Evolutionary conservation across 2,797 vertebrate genomes (phyloP).

Genomic region (Spheniscus humboldti): DNA sequence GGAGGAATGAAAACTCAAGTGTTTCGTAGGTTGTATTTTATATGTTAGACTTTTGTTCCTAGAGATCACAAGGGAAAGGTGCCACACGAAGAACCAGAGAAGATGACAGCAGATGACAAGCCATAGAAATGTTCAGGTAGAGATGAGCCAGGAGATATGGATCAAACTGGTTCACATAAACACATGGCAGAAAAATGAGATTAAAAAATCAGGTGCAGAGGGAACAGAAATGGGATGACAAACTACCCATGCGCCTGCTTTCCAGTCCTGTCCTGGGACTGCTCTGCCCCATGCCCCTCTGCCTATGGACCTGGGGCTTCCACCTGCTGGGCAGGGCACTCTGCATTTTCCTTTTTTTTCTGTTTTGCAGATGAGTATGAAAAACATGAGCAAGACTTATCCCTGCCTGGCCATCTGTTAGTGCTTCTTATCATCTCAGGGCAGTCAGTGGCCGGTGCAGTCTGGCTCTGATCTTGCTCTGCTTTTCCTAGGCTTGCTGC

Average conservation of each 20-base stretch:
- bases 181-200: background rate
- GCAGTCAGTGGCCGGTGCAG: rapidly evolving
- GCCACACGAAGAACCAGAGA: background rate
- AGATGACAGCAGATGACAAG: background rate
- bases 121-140: background rate
- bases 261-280: background rate
- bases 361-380: background rate
- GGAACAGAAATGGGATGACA: background rate
- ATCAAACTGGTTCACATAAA: no score
- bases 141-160: background rate
- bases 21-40: background rate
- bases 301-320: background rate
- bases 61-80: background rate
- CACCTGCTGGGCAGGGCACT: no score
- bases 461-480: background rate
- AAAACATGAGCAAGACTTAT: background rate
- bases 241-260: background rate
- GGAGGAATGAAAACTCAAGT: background rate
- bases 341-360: background rate
- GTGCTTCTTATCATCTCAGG: background rate
- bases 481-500: background rate
- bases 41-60: background rate
- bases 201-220: background rate
- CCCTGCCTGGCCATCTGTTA: background rate
- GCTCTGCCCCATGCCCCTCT: background rate